Base-by-base conservation (phyloP, 2,888 invertebrate genomes). In the Melangyna quadrimaculata region DNA sequence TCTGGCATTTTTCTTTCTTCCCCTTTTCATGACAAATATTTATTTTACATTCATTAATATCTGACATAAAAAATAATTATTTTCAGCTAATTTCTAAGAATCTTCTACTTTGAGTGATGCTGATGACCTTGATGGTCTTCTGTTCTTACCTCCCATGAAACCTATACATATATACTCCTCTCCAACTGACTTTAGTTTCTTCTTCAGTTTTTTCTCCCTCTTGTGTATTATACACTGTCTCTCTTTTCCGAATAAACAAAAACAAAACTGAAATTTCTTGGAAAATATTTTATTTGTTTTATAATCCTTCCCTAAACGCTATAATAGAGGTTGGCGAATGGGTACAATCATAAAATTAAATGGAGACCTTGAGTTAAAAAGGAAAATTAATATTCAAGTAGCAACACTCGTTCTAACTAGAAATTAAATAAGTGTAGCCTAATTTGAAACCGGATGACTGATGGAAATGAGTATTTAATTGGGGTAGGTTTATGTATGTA, bases 321-420 rank as follows among this genome's bases (percentile, higher is more conserved):
- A 45, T 43, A 17, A 43, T 43, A 43, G 43, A 43, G 43, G 43
- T 17, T 48, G 32, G 27, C 14, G 53, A 73, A 74, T 78, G 35
- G 35, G 57, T 77, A 69, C 75, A 80, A 75, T 80, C 67, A 69
- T 79, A 75, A 78, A 32, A 48, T 74, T 79, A 70, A 71, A 71
- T 59, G 40, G 35, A 51, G 75, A 80, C 84, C 84, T 84, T 84
- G 75, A 69, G 55, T 71, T 22, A 32, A 65, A 17, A 63, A 63
- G 17, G n/a, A 71, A 27, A 71, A 70, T 78, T 75, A 71, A 69
- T 55, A 72, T 80, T 75, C 75, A 79, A 84, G 74, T 48, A 72
- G 79, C 83, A 74, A 65, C 67, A 79, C 40, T 75, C 67, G 70
- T 67, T 79, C 72, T 79, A 75, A 72, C 72, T 77, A 84, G 55